A percentile compares a stretch with the other conserved stretches of the same genome.
Conservation (phyloP, 2,113 vertebrate genomes). For the Rhipidura dahli region DNA sequence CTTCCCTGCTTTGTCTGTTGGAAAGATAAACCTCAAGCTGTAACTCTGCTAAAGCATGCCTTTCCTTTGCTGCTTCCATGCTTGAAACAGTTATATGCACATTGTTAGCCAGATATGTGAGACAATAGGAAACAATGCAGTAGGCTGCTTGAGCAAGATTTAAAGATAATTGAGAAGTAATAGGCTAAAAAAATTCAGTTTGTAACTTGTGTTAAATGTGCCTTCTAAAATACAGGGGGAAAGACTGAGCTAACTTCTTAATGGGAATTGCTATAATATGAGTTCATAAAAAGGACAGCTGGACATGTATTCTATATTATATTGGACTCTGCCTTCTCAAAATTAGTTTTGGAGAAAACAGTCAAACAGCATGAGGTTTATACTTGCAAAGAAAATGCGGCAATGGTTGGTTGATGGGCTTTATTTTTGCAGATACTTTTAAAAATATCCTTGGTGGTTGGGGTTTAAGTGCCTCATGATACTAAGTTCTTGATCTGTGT, state of each 20-base stretch:
- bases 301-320: not conserved
- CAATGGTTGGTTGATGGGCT: not conserved
- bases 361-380: not conserved
- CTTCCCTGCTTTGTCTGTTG: slow-evolving; percentile 49
- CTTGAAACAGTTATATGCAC: slow-evolving; percentile 3
- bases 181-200: not conserved
- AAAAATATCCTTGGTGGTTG: not conserved
- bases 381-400: not conserved
- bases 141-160: slow-evolving; percentile 46
- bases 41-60: slow-evolving; percentile 67
- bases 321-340: not conserved
- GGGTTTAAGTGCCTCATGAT: not conserved
- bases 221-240: not conserved
- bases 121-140: slow-evolving; percentile 16
- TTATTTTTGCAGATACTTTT: not conserved
- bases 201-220: not conserved
- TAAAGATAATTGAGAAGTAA: slow-evolving; percentile 30
- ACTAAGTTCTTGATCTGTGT: not conserved
- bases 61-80: slow-evolving; percentile 59
- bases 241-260: not conserved
- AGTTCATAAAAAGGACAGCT: not conserved
- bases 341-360: not conserved
- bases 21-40: slow-evolving; percentile 38
- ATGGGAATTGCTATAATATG: not conserved
- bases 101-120: not conserved